Conservation (phyloP, 2,113 vertebrate species). For the Ctenomys sociabilis region DNA sequence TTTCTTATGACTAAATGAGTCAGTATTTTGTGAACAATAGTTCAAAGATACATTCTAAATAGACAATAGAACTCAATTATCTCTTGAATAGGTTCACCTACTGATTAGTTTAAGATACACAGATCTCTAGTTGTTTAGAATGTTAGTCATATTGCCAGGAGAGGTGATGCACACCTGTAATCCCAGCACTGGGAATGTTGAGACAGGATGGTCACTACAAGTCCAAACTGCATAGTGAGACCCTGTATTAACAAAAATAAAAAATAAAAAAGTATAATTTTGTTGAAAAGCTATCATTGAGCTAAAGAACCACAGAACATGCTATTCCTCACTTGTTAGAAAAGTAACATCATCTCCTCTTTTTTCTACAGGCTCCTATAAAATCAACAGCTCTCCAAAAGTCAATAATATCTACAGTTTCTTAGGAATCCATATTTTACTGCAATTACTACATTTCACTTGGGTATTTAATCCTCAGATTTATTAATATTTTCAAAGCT, state of each 20-base stretch:
- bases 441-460: neutral
- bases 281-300: neutral
- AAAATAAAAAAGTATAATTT: neutral
- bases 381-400: neutral
- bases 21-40: neutral
- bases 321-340: neutral
- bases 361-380: neutral
- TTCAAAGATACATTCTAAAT: conserved; percentile 49
- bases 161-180: too few relatives aligned
- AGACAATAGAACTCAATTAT: conserved; percentile 36
- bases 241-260: too few relatives aligned
- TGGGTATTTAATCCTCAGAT: neutral
- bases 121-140: neutral
- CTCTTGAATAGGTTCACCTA: conserved; percentile 5
- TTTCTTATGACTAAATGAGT: conserved; percentile 4
- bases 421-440: neutral
- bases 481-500: conserved; percentile 59
- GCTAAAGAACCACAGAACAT: neutral
- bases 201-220: too few relatives aligned
- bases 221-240: too few relatives aligned
- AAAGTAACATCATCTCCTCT: neutral
- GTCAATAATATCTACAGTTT: neutral
- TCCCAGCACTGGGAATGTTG: too few relatives aligned
- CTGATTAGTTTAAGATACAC: conserved; percentile 40
- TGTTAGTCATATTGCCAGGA: neutral